A percentile compares a stretch with the other conserved stretches of the same genome.
Evolutionary conservation across 1,140 invertebrate genomes (phyloP).

Genomic region (Cylas formicarius): DNA sequence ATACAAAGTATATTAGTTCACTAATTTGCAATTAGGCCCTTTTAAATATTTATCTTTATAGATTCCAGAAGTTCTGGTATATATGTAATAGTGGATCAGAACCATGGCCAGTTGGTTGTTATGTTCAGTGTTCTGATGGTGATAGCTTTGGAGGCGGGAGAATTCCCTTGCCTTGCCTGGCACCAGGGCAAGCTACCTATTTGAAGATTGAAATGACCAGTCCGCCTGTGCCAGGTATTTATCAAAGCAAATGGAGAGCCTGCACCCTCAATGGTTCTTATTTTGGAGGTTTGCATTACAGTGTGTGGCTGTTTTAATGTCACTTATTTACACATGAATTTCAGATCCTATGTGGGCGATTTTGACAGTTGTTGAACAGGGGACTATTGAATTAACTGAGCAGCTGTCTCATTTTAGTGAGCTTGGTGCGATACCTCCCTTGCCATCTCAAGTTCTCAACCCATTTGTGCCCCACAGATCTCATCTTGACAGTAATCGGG

Average conservation of each 20-base stretch:
- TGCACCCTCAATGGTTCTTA: slow-evolving; percentile 67
- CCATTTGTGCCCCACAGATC: slow-evolving; percentile 31
- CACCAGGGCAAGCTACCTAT: slow-evolving; percentile 59
- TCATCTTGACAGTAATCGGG: slow-evolving; percentile 20
- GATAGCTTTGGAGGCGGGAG: slow-evolving; percentile 51
- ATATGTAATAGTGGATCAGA: slow-evolving; percentile 74
- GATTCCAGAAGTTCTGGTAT: slow-evolving; percentile 73
- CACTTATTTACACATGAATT: slow-evolving; percentile 1
- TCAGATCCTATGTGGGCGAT: slow-evolving; percentile 40
- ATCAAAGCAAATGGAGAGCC: slow-evolving; percentile 78
- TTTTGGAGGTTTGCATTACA: slow-evolving; percentile 65
- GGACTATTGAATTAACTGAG: slow-evolving; percentile 37
- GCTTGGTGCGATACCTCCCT: slow-evolving; percentile 27
- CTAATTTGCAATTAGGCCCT: background rate
- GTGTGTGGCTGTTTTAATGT: background rate
- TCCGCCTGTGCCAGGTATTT: slow-evolving; percentile 61
- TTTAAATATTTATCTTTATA: slow-evolving; percentile 25
- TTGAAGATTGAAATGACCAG: slow-evolving; percentile 63
- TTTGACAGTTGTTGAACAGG: slow-evolving; percentile 37
- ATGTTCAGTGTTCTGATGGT: slow-evolving; percentile 58
- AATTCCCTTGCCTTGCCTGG: slow-evolving; percentile 51
- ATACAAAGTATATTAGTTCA: slow-evolving; percentile 43
- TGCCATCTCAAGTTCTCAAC: slow-evolving; percentile 24
- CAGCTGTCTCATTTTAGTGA: slow-evolving; percentile 37
- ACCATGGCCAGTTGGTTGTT: slow-evolving; percentile 70